A percentile compares a stretch with the other conserved stretches of the same genome.
Evolutionary conservation across 1,140 invertebrate genomes (phyloP).

Genomic region (Chlorops oryzae): DNA sequence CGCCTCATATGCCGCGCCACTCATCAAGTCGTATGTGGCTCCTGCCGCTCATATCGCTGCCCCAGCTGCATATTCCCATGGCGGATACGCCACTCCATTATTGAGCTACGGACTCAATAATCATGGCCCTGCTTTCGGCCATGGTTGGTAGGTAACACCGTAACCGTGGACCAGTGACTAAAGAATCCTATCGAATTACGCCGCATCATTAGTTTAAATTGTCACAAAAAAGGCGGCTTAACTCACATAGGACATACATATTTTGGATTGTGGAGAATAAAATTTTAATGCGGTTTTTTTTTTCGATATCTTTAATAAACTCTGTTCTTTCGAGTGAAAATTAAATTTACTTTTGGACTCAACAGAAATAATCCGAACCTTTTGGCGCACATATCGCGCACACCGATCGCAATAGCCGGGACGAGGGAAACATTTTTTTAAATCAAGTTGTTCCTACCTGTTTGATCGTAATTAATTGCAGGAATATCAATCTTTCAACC

Average conservation of each 20-base stretch:
- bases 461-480: too few species aligned
- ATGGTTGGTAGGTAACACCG: not conserved
- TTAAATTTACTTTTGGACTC: too few species aligned
- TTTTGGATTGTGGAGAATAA: too few species aligned
- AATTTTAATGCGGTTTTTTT: too few species aligned
- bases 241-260: not conserved
- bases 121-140: not conserved
- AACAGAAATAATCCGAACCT: too few species aligned
- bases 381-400: too few species aligned
- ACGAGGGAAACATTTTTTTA: too few species aligned
- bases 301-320: too few species aligned
- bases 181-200: not conserved
- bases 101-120: not conserved
- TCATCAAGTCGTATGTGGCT: constrained; percentile 10
- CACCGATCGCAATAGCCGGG: too few species aligned
- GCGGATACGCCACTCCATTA: not conserved
- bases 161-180: not conserved
- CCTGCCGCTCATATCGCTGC: constrained; percentile 1
- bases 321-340: too few species aligned
- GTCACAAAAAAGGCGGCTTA: not conserved
- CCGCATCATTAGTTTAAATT: not conserved
- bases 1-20: constrained; percentile 21
- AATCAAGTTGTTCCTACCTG: too few species aligned
- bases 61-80: not conserved
- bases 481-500: too few species aligned